Conservation (phyloP, 2,113 vertebrate genomes). For the Nesoenas mayeri region DNA sequence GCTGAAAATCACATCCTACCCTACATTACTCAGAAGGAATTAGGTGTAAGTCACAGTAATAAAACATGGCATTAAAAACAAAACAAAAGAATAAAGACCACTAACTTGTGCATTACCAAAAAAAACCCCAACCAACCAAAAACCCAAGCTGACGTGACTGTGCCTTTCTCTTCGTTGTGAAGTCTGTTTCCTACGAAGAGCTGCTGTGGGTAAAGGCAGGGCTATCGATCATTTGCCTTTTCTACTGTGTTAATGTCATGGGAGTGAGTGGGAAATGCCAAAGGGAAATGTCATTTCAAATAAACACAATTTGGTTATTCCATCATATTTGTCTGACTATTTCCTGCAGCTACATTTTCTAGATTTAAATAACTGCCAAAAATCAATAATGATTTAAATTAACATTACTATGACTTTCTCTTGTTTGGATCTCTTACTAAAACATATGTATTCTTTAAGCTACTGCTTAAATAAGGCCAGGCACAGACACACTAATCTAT, state of each 20-base stretch:
- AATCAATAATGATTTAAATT: background rate
- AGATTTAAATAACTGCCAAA: background rate
- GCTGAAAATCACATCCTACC: background rate
- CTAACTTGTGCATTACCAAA: background rate
- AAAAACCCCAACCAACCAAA: no score
- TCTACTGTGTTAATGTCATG: background rate
- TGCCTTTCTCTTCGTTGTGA: background rate
- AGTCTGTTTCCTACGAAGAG: background rate
- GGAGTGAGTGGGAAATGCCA: conserved; percentile 22
- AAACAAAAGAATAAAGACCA: background rate
- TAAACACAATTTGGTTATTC: conserved; percentile 25
- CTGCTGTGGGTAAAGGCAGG: conserved; percentile 4
- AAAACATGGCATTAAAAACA: background rate
- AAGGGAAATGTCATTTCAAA: conserved; percentile 51
- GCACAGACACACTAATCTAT: background rate
- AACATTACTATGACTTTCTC: background rate
- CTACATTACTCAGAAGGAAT: background rate
- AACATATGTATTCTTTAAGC: background rate
- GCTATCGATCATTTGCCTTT: conserved; percentile 20
- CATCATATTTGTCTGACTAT: background rate
- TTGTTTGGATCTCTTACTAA: background rate
- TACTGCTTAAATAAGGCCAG: background rate
- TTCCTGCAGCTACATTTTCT: conserved; percentile 8
- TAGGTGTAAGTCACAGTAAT: background rate
- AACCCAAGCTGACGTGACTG: background rate